phyloP scores from a whole-genome alignment of 1,140 invertebrate genomes.

The Lerema accius region DNA sequence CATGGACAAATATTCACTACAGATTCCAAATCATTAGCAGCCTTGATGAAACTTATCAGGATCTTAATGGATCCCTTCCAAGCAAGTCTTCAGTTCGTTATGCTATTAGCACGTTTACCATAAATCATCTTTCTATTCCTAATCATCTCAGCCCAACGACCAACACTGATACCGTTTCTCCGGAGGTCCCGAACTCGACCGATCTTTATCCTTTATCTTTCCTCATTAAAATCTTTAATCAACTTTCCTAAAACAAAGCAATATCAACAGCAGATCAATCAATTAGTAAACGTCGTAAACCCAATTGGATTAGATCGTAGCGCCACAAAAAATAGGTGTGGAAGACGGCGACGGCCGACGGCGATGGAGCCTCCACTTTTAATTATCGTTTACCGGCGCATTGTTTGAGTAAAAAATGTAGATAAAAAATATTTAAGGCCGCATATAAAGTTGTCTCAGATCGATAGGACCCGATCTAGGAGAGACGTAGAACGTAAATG shows the following conservation, averaged over 20 bases:
- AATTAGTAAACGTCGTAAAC: slow-evolving; percentile 52
- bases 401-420: slow-evolving; percentile 54
- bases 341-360: slow-evolving; percentile 32
- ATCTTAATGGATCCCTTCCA: background rate
- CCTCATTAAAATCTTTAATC: slow-evolving; percentile 21
- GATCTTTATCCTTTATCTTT: slow-evolving; percentile 3
- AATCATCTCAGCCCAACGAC: background rate
- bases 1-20: too few relatives aligned
- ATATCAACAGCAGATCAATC: slow-evolving; percentile 50
- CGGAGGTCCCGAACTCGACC: background rate
- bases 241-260: slow-evolving; percentile 37
- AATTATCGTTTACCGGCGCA: slow-evolving; percentile 65
- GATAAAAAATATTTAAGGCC: slow-evolving; percentile 43
- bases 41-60: background rate
- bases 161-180: background rate
- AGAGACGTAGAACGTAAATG: slow-evolving; percentile 34
- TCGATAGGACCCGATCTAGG: slow-evolving; percentile 46
- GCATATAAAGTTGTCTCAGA: slow-evolving; percentile 53
- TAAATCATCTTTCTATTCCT: background rate
- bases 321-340: slow-evolving; percentile 43
- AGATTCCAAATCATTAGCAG: background rate
- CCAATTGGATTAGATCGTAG: slow-evolving; percentile 49
- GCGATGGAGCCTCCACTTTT: slow-evolving; percentile 55
- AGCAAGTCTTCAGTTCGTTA: background rate
- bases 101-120: background rate